These are phyloP conservation scores for Argopecten irradians DNA, from an alignment of 1,140 invertebrate species.

Conservation along the genomic window DNA sequence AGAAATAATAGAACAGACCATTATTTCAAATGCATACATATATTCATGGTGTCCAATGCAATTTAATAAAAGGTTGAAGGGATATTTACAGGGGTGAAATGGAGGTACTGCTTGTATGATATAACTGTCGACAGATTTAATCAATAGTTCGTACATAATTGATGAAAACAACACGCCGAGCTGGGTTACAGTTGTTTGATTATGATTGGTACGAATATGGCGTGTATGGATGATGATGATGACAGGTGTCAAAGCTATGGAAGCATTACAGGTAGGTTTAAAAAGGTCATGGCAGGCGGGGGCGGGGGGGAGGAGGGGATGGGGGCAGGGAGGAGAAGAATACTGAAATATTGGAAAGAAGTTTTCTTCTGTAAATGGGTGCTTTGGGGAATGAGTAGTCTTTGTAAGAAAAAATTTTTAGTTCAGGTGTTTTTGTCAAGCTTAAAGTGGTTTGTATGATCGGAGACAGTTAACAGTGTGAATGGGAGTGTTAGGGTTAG, in stretches of 20 bases:
- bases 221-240: conserved; percentile 10
- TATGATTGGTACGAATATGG: background rate
- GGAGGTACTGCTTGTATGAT: background rate
- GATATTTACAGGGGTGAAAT: background rate
- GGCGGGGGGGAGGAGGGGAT: too few species aligned
- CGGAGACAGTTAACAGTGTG: too few species aligned
- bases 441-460: too few species aligned
- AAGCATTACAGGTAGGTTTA: background rate
- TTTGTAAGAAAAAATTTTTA: too few species aligned
- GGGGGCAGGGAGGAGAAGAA: too few species aligned
- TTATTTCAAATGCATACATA: background rate
- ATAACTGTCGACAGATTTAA: background rate
- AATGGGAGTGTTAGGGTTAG: too few species aligned
- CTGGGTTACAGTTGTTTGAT: background rate
- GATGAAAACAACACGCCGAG: conserved; percentile 8
- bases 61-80: background rate
- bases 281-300: background rate
- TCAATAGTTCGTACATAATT: background rate
- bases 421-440: too few species aligned
- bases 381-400: too few species aligned
- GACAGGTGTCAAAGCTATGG: conserved; percentile 14
- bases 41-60: background rate
- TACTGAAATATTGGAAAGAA: too few species aligned
- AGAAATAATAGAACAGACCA: background rate
- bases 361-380: too few species aligned